A percentile compares a stretch with the other conserved stretches of the same genome.
phyloP scores from a whole-genome alignment of 2,113 vertebrate species.

The Amia ocellicauda region DNA sequence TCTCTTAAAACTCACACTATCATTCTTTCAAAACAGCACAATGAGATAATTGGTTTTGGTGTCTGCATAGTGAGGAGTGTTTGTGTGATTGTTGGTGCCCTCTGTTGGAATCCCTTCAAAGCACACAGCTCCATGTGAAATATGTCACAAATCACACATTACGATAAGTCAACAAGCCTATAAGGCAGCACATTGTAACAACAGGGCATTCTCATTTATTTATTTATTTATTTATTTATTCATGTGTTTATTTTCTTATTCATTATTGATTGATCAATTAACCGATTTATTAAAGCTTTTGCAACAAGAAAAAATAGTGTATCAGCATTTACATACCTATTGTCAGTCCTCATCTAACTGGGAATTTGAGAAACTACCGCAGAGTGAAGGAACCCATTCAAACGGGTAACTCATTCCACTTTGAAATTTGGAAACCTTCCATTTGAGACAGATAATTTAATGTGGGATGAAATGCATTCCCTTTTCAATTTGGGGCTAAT shows the following conservation, averaged over 20 bases:
- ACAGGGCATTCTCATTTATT: background rate
- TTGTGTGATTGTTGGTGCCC: constrained; percentile 55
- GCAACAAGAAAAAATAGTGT: background rate
- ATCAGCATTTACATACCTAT: background rate
- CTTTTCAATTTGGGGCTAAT: background rate
- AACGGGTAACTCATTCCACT: too few relatives aligned
- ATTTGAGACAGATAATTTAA: too few relatives aligned
- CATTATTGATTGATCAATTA: too few relatives aligned
- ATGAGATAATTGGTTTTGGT: constrained; percentile 76
- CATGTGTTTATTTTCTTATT: too few relatives aligned
- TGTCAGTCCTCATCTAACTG: background rate
- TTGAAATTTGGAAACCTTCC: too few relatives aligned
- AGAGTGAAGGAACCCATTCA: background rate
- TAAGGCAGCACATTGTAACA: background rate
- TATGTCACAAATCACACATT: constrained; percentile 8
- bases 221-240: too few relatives aligned
- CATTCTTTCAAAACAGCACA: constrained; percentile 70
- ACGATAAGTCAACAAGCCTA: background rate
- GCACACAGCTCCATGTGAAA: background rate
- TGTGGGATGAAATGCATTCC: too few relatives aligned
- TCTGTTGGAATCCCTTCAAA: constrained; percentile 49
- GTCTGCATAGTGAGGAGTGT: constrained; percentile 59
- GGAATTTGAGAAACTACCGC: background rate
- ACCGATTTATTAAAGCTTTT: too few relatives aligned
- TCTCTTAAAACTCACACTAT: constrained; percentile 70